Base-by-base conservation (phyloP, 1,140 invertebrate species). In the Pseudomyrmex flavicornis region DNA sequence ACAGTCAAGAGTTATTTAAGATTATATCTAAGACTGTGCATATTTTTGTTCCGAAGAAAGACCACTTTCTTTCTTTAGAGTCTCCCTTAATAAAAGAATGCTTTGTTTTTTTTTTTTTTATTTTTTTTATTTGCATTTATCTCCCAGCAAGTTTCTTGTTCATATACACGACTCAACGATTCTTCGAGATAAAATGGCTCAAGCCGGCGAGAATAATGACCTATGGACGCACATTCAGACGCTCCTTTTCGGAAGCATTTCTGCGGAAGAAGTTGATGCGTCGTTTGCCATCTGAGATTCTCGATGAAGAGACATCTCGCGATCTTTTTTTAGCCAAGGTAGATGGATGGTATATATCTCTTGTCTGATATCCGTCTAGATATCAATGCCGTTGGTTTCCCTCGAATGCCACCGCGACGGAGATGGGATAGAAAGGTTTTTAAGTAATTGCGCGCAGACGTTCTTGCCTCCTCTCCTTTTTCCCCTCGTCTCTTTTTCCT, bases 391-490 rank as follows among this genome's bases (percentile, higher is more conserved):
- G 17, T 44, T 26, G 58, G 22, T 52, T 73, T 72, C 52, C 46
- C 22, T 69, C n/a, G 61, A 48, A 48, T 46, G 48, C 2, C 50
- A 1, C 58, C 15, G 50, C 10, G 58, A 46, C 26, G 7, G 22
- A 8, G 63, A 35, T 20, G 26, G 35, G 17, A 20, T 35, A 65
- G 56, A 17, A 56, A 56, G 65, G 74, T 77, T 83, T 83, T 82
- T 90, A 89, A 90, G 84, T 89, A 89, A 90, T 90, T 89, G 88
- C 88, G 54, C 72, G 65, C 56, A 70, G 46, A 26, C 35, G 44
- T 46, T 22, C 52, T 35, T 46, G 35, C 50, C 56, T 72, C 50
- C 70, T 77, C 59, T 84, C 44, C 17, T 35, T 35, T 3, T 35
- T 0, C 4, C 5, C 35, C 5, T 35, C 35, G 35, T 35, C 35